Evolutionary conservation across 2,888 invertebrate species (phyloP).

Genomic region (Temnothorax rugatulus): DNA sequence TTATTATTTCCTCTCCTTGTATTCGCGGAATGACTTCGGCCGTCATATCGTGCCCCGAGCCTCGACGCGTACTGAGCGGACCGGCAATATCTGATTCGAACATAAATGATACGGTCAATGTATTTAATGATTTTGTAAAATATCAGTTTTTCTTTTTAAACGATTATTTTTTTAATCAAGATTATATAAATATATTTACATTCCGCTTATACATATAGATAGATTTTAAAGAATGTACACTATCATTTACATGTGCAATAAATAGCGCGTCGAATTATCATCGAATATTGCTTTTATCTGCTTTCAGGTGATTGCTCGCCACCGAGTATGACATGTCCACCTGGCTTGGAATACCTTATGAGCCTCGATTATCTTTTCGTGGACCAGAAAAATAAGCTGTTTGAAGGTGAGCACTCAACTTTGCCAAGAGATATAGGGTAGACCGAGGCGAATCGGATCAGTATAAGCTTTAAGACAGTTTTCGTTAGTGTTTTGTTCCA

Average conservation of each 20-base stretch:
- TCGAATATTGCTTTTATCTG: background rate
- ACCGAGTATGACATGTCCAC: slow-evolving; percentile 91
- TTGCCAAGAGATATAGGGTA: too few species aligned
- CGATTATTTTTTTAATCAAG: background rate
- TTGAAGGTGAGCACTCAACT: too few species aligned
- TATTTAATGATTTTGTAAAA: slow-evolving; percentile 2
- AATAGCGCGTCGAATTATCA: background rate
- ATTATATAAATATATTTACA: background rate
- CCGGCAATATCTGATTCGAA: too few species aligned
- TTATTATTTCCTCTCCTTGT: too few species aligned
- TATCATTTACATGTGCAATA: background rate
- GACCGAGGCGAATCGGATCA: too few species aligned
- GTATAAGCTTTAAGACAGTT: too few species aligned
- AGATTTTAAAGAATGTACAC: background rate
- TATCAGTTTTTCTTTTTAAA: background rate
- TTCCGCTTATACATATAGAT: background rate
- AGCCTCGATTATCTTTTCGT: too few species aligned
- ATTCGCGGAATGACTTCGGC: too few species aligned
- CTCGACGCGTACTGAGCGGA: too few species aligned
- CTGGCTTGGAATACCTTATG: slow-evolving; percentile 86
- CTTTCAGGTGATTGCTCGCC: slow-evolving; percentile 93
- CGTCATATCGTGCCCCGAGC: too few species aligned
- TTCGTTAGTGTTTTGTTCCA: too few species aligned
- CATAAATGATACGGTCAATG: background rate
- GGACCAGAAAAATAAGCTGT: slow-evolving; percentile 82